A percentile compares a stretch with the other conserved stretches of the same genome.
Conservation (phyloP, 2,888 invertebrate genomes). For the Agrotis puta region DNA sequence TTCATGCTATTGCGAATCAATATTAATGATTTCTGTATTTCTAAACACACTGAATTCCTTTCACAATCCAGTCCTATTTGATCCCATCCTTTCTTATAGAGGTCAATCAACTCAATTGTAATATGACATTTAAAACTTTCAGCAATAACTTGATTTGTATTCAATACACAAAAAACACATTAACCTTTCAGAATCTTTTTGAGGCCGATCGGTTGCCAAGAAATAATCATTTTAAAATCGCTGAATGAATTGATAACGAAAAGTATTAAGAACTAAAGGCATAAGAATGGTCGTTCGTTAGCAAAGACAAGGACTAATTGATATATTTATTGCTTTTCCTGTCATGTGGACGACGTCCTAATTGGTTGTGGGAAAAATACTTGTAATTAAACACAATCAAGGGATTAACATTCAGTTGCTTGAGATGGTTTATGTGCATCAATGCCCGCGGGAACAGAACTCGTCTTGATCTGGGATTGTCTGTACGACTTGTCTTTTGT, state of each 20-base stretch:
- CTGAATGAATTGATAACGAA: conserved; percentile 15
- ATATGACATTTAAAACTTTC: conserved; percentile 12
- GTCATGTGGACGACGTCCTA: conserved; percentile 62
- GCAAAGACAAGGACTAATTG: conserved; percentile 56
- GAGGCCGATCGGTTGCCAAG: conserved; percentile 19
- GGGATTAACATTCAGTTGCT: conserved; percentile 65
- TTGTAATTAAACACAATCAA: conserved; percentile 74
- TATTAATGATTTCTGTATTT: conserved; percentile 19
- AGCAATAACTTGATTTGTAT: conserved; percentile 3
- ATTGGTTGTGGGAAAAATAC: conserved; percentile 76
- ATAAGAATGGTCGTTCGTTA: conserved; percentile 48
- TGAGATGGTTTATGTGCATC: conserved; percentile 50
- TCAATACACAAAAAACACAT: conserved; percentile 12
- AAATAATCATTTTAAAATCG: not conserved
- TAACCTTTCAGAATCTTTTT: conserved; percentile 24
- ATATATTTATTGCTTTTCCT: conserved; percentile 67
- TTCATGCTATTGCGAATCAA: conserved; percentile 35
- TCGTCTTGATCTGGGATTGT: not conserved
- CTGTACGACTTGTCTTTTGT: not conserved
- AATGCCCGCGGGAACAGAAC: conserved; percentile 20
- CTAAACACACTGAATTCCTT: conserved; percentile 1
- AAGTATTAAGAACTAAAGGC: conserved; percentile 21
- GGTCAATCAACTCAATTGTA: conserved; percentile 5
- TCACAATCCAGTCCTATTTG: conserved; percentile 12
- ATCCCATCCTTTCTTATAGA: conserved; percentile 7